phyloP scores from a whole-genome alignment of 1,140 invertebrate species.

The Triops longicaudatus region DNA sequence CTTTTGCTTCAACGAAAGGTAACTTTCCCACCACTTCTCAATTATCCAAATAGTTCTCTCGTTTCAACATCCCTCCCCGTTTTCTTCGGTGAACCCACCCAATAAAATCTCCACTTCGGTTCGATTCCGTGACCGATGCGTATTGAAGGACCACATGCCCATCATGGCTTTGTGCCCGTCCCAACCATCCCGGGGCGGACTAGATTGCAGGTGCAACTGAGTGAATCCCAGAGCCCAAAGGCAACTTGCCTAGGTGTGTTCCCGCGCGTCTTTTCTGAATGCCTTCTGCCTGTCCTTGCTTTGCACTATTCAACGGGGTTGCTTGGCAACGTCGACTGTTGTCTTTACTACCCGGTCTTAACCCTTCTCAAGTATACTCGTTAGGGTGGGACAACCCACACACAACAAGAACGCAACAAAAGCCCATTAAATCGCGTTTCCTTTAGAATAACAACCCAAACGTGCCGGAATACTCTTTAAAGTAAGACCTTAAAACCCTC shows the following conservation, averaged over 20 bases:
- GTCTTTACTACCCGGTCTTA: not conserved
- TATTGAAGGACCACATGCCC: constrained; percentile 41
- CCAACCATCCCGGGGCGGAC: not conserved
- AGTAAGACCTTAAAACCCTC: too few species aligned
- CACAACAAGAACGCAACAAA: not conserved
- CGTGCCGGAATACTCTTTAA: too few species aligned
- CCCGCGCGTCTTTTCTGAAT: not conserved
- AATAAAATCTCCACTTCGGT: not conserved
- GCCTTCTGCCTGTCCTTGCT: constrained; percentile 19
- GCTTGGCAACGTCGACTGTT: constrained; percentile 5
- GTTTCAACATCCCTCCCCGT: not conserved
- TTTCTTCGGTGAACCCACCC: not conserved
- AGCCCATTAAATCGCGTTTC: not conserved
- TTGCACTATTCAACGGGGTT: constrained; percentile 20
- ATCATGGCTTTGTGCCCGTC: constrained; percentile 35
- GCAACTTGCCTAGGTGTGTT: not conserved
- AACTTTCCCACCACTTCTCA: not conserved
- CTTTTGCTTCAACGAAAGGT: too few species aligned
- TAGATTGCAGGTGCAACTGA: constrained; percentile 13
- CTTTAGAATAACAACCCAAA: too few species aligned
- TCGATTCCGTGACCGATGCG: not conserved
- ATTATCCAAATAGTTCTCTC: not conserved
- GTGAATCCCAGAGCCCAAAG: not conserved
- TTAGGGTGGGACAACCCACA: not conserved
- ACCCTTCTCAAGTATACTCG: constrained; percentile 4